A percentile compares a stretch with the other conserved stretches of the same genome.
These are phyloP conservation scores for Caenorhabditis sp. DNA, from an alignment of 2,888 invertebrate species.

Conservation along the genomic window DNA sequence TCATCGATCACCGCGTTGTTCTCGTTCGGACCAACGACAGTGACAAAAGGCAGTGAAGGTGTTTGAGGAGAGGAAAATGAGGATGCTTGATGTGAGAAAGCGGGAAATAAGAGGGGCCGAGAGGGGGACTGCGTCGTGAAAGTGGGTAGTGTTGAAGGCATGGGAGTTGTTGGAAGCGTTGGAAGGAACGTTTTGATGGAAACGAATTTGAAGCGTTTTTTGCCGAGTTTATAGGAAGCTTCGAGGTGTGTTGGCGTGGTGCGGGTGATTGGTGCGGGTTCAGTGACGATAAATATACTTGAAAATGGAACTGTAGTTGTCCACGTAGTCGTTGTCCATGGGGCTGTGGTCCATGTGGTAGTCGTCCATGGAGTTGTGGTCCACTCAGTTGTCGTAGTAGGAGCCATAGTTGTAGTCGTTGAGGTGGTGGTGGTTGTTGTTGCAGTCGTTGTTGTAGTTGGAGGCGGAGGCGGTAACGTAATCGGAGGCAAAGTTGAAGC, in stretches of 20 bases:
- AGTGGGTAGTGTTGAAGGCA: conserved; percentile 7
- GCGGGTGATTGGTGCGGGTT: conserved; percentile 28
- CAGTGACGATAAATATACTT: conserved; percentile 54
- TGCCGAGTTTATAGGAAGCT: conserved; percentile 64
- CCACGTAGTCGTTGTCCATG: conserved; percentile 31
- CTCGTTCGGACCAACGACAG: conserved; percentile 38
- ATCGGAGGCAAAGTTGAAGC: conserved; percentile 51
- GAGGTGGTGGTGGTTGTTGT: background rate
- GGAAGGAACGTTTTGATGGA: conserved; percentile 59
- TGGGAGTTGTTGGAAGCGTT: conserved; percentile 41
- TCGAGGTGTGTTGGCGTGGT: conserved; percentile 58
- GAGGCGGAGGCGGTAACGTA: conserved; percentile 48
- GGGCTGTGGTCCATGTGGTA: conserved; percentile 16
- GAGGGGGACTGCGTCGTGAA: conserved; percentile 10
- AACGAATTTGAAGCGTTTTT: conserved; percentile 64
- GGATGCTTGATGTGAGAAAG: conserved; percentile 24
- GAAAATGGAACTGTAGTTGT: conserved; percentile 44
- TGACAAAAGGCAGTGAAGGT: conserved; percentile 41
- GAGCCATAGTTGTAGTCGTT: conserved; percentile 16
- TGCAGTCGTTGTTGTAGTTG: conserved; percentile 46
- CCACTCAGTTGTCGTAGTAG: conserved; percentile 45
- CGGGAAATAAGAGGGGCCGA: conserved; percentile 4
- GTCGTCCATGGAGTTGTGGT: conserved; percentile 51
- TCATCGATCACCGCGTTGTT: conserved; percentile 39
- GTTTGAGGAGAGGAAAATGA: conserved; percentile 8